A percentile compares a stretch with the other conserved stretches of the same genome.
Evolutionary conservation across 2,888 invertebrate genomes (phyloP).

Genomic region (Andrena trimmerana): DNA sequence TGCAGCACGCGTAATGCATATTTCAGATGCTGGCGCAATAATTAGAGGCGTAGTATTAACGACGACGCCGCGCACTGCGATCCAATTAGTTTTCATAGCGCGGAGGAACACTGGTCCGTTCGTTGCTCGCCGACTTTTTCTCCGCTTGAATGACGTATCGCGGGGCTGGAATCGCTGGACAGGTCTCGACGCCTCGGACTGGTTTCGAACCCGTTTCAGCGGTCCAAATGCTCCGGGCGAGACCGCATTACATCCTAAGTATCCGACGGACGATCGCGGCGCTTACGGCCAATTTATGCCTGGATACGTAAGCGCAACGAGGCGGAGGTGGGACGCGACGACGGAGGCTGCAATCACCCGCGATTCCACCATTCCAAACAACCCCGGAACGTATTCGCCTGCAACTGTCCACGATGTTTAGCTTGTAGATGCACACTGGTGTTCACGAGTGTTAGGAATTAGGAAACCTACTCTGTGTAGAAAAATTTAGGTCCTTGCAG

Average conservation of each 20-base stretch:
- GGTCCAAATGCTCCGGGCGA: constrained; percentile 69
- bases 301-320: constrained; percentile 45
- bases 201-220: constrained; percentile 73
- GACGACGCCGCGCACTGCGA: background rate
- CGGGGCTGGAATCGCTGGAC: constrained; percentile 48
- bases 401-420: background rate
- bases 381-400: background rate
- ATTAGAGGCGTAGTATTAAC: constrained; percentile 20
- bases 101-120: background rate
- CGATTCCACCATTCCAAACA: background rate
- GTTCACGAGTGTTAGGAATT: too few relatives aligned
- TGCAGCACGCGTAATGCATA: constrained; percentile 11
- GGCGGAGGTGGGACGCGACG: constrained; percentile 18
- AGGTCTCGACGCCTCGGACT: constrained; percentile 68
- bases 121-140: constrained; percentile 28
- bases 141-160: constrained; percentile 61
- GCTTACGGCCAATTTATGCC: constrained; percentile 75
- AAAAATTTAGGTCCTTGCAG: too few relatives aligned
- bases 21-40: background rate
- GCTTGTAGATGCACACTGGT: background rate
- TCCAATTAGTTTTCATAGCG: constrained; percentile 44
- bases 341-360: background rate
- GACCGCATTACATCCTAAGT: constrained; percentile 79
- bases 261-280: constrained; percentile 64
- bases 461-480: too few relatives aligned